Conservation (phyloP, 35 echinoderm and acorn worm species). For the Nesometra sesokonis region DNA sequence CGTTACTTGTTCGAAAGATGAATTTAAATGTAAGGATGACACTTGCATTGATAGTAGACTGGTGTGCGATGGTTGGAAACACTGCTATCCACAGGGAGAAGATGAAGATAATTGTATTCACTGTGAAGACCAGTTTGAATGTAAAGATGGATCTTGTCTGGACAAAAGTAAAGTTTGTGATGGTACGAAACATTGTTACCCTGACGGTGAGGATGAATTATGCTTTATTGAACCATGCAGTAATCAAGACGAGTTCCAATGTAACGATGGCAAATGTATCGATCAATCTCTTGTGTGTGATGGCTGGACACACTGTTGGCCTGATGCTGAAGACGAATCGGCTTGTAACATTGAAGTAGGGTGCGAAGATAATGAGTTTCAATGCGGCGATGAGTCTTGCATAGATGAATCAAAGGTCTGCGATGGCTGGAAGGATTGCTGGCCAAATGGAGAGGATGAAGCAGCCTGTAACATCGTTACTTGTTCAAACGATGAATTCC, state of each 20-base stretch:
- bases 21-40: conserved; percentile 40
- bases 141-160: not conserved
- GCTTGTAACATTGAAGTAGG: not conserved
- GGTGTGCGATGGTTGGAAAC: conserved; percentile 17
- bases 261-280: conserved; percentile 19
- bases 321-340: conserved; percentile 25
- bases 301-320: conserved; percentile 25
- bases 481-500: conserved; percentile 17
- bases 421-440: not conserved
- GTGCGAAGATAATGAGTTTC: not conserved
- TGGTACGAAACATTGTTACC: not conserved
- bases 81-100: conserved; percentile 11
- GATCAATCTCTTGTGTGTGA: conserved; percentile 13
- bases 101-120: conserved; percentile 19
- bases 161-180: conserved; percentile 6
- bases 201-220: conserved; percentile 1
- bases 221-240: not conserved
- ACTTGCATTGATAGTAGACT: not conserved
- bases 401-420: too few relatives aligned
- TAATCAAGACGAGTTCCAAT: conserved; percentile 8
- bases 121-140: too few relatives aligned
- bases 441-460: too few relatives aligned
- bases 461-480: not conserved
- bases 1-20: not conserved
- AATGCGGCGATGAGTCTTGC: too few relatives aligned